Evolutionary conservation across 2,888 invertebrate genomes (phyloP).

Genomic region (Eilema caniola): DNA sequence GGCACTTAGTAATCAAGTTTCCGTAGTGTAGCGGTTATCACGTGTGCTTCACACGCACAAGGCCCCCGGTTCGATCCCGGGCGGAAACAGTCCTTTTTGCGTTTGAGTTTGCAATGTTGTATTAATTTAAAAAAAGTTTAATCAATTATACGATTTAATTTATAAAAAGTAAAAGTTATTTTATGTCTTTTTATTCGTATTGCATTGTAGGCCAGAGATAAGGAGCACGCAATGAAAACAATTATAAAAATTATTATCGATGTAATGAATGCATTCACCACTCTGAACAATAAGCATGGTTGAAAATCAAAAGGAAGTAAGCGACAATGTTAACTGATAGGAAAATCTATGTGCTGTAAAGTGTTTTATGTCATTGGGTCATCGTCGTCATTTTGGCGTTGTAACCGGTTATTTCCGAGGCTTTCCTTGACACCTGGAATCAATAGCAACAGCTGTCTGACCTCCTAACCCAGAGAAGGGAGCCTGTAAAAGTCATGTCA

Average conservation of each 20-base stretch:
- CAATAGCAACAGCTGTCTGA: too few relatives aligned
- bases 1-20: slow-evolving; percentile 68
- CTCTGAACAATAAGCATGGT: background rate
- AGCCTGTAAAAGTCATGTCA: too few relatives aligned
- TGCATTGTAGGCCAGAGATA: background rate
- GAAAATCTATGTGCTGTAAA: background rate
- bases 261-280: too few relatives aligned
- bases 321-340: background rate
- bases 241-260: slow-evolving; percentile 3
- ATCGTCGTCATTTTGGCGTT: background rate
- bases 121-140: background rate
- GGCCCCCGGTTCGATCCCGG: slow-evolving; percentile 91
- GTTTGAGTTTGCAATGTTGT: background rate
- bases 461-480: too few relatives aligned
- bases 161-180: background rate
- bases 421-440: background rate
- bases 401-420: background rate
- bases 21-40: slow-evolving; percentile 93
- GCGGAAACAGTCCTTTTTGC: slow-evolving; percentile 85
- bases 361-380: background rate
- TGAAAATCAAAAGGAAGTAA: background rate
- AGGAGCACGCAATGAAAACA: slow-evolving; percentile 7
- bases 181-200: background rate
- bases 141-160: background rate
- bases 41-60: slow-evolving; percentile 94